A percentile compares a stretch with the other conserved stretches of the same genome.
Conservation (phyloP, 2,888 invertebrate genomes). For the Cetonia aurata region DNA sequence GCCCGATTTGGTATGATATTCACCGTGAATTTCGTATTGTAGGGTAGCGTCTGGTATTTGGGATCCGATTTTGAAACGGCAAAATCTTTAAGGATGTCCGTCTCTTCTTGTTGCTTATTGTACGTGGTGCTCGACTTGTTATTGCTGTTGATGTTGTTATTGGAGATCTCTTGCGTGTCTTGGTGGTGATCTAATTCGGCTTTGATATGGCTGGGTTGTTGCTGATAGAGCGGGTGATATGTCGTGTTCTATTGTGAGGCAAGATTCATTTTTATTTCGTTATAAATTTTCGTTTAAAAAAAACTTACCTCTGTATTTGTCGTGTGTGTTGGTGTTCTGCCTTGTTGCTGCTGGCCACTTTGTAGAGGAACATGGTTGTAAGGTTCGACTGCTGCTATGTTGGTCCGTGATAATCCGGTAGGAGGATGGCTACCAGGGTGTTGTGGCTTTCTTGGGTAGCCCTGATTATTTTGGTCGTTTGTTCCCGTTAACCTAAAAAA, state of each 20-base stretch:
- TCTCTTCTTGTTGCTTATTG: conserved; percentile 55
- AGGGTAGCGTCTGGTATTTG: conserved; percentile 92
- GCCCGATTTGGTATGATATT: conserved; percentile 67
- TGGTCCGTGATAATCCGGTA: conserved; percentile 75
- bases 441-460: conserved; percentile 61
- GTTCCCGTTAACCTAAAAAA: conserved; percentile 62
- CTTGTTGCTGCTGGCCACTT: conserved; percentile 68
- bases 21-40: conserved; percentile 86
- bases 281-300: background rate
- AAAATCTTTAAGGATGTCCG: conserved; percentile 73
- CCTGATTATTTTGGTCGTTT: conserved; percentile 62
- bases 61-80: conserved; percentile 87
- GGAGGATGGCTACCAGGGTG: conserved; percentile 66
- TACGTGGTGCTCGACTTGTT: conserved; percentile 44
- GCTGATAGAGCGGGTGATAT: conserved; percentile 64
- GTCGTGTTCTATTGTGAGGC: conserved; percentile 59
- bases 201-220: conserved; percentile 63
- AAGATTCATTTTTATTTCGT: background rate
- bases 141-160: conserved; percentile 44
- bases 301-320: conserved; percentile 62
- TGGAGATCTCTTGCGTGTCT: conserved; percentile 58
- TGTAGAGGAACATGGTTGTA: conserved; percentile 85
- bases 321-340: conserved; percentile 54
- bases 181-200: conserved; percentile 55
- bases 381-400: conserved; percentile 89